Percentiles rank a stretch among this genome's conserved stretches.
Evolutionary conservation across 2,797 vertebrate species (phyloP).

Genomic region (Silurus aristotelis): DNA sequence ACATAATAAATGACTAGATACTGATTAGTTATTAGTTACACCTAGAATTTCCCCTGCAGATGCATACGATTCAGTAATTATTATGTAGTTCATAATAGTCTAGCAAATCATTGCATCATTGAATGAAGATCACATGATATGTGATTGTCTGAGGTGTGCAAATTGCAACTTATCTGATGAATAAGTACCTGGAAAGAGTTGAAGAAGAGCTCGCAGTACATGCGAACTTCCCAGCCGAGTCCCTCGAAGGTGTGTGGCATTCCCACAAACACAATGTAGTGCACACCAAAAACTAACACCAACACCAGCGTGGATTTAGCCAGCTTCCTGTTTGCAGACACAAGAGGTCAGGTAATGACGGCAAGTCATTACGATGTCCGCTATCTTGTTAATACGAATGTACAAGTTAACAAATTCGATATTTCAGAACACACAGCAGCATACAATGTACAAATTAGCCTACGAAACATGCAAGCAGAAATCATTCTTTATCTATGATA

Average conservation of each 20-base stretch:
- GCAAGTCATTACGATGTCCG: background rate
- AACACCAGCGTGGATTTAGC: constrained; percentile 87
- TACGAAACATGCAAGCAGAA: background rate
- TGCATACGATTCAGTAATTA: background rate
- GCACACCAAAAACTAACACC: constrained; percentile 86
- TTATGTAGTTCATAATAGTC: background rate
- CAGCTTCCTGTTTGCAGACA: constrained; percentile 76
- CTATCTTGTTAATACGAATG: no score
- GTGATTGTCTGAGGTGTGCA: background rate
- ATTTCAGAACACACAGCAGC: background rate
- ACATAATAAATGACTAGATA: background rate
- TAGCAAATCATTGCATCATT: background rate
- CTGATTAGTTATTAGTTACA: background rate
- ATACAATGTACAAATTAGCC: background rate
- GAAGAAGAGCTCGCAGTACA: constrained; percentile 92
- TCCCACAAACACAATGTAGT: constrained; percentile 87
- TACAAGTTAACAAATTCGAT: no score
- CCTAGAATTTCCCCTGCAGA: background rate
- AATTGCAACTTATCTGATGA: background rate
- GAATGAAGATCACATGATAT: background rate
- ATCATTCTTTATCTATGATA: background rate
- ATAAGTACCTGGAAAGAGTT: constrained; percentile 87
- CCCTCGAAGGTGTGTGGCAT: constrained; percentile 83
- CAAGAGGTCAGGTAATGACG: background rate
- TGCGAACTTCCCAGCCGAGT: constrained; percentile 83